Base-by-base conservation (phyloP, 92 coral and sea anemone genomes). In the Virgularia gustaviana region DNA sequence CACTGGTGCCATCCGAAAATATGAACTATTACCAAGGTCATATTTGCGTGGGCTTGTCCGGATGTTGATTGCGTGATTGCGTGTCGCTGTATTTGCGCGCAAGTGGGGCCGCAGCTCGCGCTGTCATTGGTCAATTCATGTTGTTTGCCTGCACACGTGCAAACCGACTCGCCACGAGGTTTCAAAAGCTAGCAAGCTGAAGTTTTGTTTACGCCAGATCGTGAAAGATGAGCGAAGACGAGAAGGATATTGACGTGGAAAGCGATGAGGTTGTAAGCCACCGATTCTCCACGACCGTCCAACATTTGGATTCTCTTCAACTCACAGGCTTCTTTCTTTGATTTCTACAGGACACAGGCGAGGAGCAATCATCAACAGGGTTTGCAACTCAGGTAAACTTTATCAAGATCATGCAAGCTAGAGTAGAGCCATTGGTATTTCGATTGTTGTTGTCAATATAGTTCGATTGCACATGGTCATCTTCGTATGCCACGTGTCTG, bases 191-290 rank as follows among this genome's bases (percentile, higher is more conserved):
- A 8, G 15, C 44, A 34, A 68, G 75, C n/a, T 28, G 35, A 27
- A 49, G 38, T 33, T 68, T 68, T 49, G 60, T 68, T 68, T 49
- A 49, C 44, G 71, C 71, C 45, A 39, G 8, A 29, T 70, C 45
- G 41, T 75, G 32, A 49, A 81, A 78, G 80, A 89, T 89, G 96
- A 92, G 96, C 82, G 96, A 90, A 86, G 98, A 92, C 70, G 96
- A 89, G 52, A 86, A 87, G 65, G 96, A 92, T 65, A 82, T 92
- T 22, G 98, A 92, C 70, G 86, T 92, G 54, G 98, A 92, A 87
- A 89, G 96, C 78, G 98, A 92, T 81, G 98, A 92, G 84, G 98
- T 92, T 81, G 78, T 78, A 77, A 57, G n/a, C n/a, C n/a, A n/a
- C n/a, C n/a, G n/a, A n/a, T n/a, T n/a, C n/a, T n/a, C n/a, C n/a